These are phyloP conservation scores for Hydraecia micacea DNA, from an alignment of 2,888 invertebrate genomes.

Conservation along the genomic window DNA sequence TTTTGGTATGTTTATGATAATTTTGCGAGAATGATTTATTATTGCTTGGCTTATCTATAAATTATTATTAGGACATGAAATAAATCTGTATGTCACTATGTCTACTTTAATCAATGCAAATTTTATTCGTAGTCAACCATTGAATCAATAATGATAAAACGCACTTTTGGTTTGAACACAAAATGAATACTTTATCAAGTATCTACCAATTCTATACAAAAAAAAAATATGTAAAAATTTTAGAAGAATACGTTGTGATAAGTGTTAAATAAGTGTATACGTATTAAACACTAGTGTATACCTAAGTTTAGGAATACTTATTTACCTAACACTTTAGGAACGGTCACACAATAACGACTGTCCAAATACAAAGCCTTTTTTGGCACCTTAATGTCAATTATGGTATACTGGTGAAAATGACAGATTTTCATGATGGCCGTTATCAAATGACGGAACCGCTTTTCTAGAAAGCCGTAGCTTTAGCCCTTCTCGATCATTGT, in stretches of 20 bases:
- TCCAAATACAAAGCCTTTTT: not conserved
- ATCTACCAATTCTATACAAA: not conserved
- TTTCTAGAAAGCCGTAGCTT: not conserved
- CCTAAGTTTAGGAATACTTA: too few species aligned
- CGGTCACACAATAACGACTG: not conserved
- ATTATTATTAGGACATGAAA: conserved; percentile 12
- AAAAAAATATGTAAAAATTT: too few species aligned
- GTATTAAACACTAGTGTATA: too few species aligned
- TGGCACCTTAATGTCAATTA: not conserved
- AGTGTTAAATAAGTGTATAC: too few species aligned
- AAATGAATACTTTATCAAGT: conserved; percentile 1
- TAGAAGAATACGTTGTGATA: too few species aligned
- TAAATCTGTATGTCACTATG: conserved; percentile 44
- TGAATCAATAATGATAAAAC: not conserved
- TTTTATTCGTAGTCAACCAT: conserved; percentile 15
- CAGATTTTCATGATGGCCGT: not conserved
- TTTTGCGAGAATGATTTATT: conserved; percentile 40
- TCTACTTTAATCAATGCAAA: conserved; percentile 33
- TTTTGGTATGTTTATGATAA: conserved; percentile 42
- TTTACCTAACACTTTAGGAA: too few species aligned
- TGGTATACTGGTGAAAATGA: not conserved
- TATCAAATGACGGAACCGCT: not conserved
- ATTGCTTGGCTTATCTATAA: conserved; percentile 20
- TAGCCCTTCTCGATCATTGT: not conserved
- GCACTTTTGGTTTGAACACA: not conserved